A percentile compares a stretch with the other conserved stretches of the same genome.
These are phyloP conservation scores for Gambusia yucatana DNA, from an alignment of 2,797 vertebrate genomes.

Conservation along the genomic window DNA sequence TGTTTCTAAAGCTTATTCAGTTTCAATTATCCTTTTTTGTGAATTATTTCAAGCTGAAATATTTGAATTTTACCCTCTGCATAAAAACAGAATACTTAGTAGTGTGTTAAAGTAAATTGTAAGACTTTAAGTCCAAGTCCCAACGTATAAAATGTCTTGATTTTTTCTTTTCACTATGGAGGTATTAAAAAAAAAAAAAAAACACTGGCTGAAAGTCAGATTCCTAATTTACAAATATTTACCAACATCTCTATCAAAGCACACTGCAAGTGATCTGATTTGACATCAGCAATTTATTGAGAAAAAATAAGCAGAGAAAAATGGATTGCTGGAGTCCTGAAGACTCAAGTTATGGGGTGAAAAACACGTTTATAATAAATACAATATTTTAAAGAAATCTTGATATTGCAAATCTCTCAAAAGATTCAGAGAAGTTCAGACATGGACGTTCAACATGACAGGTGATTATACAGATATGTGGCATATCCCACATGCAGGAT, in stretches of 20 bases:
- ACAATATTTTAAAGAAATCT: slow-evolving; percentile 29
- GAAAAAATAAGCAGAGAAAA: slow-evolving; percentile 2
- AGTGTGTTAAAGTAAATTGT: neutral
- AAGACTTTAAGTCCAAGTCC: neutral
- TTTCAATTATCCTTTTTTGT: neutral
- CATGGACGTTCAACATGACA: slow-evolving; percentile 22
- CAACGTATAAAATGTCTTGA: neutral
- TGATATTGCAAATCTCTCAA: neutral
- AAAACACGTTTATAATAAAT: slow-evolving; percentile 58
- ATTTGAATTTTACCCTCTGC: neutral
- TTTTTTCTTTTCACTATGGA: neutral
- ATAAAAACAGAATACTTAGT: neutral
- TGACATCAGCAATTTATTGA: slow-evolving; percentile 18
- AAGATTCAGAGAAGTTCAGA: neutral
- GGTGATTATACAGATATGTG: slow-evolving; percentile 17
- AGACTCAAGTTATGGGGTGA: slow-evolving; percentile 5
- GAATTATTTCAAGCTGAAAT: slow-evolving; percentile 1
- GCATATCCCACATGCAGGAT: slow-evolving; percentile 47
- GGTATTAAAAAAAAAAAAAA: neutral
- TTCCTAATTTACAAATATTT: neutral
- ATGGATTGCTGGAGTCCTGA: slow-evolving; percentile 16
- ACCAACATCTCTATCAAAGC: neutral
- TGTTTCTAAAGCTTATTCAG: neutral
- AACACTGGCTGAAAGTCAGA: neutral
- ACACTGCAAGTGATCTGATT: slow-evolving; percentile 21